Evolutionary conservation across 1,140 invertebrate species (phyloP).

Genomic region (Battus philenor): DNA sequence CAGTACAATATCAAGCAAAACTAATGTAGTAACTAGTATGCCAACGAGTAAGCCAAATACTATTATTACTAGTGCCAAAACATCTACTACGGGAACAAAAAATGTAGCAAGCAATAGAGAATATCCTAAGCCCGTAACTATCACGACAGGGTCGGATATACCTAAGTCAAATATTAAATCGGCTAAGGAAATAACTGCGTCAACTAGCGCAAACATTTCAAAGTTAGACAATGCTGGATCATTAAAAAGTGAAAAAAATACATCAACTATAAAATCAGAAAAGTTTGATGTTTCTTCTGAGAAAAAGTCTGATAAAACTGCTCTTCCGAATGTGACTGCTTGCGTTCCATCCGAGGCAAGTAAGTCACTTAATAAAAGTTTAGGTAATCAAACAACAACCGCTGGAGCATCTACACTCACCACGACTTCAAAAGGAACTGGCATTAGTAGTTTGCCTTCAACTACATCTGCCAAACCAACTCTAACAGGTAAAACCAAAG

Average conservation of each 20-base stretch:
- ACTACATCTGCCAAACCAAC: constrained; percentile 5
- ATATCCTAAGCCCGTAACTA: neutral
- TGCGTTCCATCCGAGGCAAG: neutral
- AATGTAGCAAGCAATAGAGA: neutral
- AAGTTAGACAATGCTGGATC: neutral
- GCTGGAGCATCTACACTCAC: neutral
- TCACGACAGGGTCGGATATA: neutral
- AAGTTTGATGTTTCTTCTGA: neutral
- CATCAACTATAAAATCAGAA: neutral
- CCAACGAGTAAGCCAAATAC: constrained; percentile 6
- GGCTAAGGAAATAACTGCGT: neutral
- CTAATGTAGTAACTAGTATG: neutral
- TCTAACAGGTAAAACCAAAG: constrained; percentile 23
- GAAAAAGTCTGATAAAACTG: constrained; percentile 1
- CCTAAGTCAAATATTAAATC: neutral
- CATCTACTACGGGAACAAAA: neutral
- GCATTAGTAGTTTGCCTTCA: constrained; percentile 7
- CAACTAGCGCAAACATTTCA: neutral
- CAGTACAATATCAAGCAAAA: neutral
- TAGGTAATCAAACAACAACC: constrained; percentile 1
- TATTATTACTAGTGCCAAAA: constrained; percentile 2
- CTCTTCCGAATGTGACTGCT: neutral
- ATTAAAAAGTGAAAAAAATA: neutral
- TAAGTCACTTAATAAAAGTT: neutral
- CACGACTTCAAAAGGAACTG: neutral